phyloP scores from a whole-genome alignment of 2,888 invertebrate genomes.

The Lasius platythorax region DNA sequence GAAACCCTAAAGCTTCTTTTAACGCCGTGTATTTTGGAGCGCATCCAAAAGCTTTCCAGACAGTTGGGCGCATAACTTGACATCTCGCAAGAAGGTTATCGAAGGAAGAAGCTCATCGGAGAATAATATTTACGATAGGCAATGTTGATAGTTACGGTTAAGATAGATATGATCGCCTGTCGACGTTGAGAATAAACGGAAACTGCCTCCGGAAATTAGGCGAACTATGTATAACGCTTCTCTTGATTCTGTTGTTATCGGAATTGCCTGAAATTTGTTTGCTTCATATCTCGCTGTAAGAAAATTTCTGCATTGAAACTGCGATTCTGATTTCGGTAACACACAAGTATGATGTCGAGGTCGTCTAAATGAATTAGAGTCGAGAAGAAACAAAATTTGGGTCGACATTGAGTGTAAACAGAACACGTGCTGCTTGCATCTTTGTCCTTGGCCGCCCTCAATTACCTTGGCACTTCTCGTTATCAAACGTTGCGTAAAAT shows the following conservation, averaged over 20 bases:
- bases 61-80: conserved; percentile 83
- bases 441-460: conserved; percentile 30
- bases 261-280: neutral
- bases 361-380: conserved; percentile 8
- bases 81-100: conserved; percentile 70
- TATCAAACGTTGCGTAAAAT: conserved; percentile 63
- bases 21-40: conserved; percentile 76
- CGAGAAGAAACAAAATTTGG: conserved; percentile 8
- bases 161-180: conserved; percentile 32
- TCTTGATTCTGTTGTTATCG: neutral
- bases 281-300: neutral
- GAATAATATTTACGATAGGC: conserved; percentile 76
- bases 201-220: conserved; percentile 24
- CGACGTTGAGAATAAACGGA: conserved; percentile 66
- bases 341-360: neutral
- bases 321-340: neutral
- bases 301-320: neutral
- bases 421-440: conserved; percentile 12
- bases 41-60: conserved; percentile 83
- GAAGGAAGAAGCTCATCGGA: conserved; percentile 68
- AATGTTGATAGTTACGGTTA: conserved; percentile 49
- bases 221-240: neutral
- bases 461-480: conserved; percentile 58
- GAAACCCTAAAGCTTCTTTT: conserved; percentile 66
- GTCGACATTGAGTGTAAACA: conserved; percentile 44